phyloP scores from a whole-genome alignment of 2,113 vertebrate species.

The Anhinga rufa region DNA sequence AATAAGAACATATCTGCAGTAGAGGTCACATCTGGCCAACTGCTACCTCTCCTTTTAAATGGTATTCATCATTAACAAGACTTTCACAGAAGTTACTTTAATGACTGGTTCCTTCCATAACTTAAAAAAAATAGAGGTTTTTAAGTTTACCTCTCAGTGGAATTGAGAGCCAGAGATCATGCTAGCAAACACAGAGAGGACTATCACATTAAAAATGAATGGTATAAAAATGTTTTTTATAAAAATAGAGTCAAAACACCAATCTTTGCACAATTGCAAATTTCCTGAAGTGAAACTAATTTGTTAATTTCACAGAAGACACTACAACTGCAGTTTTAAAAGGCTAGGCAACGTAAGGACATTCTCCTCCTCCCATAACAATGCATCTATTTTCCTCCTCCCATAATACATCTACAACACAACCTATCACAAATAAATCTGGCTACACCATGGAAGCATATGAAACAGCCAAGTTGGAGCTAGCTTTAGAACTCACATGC shows the following conservation, averaged over 20 bases:
- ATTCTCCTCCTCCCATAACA: neutral
- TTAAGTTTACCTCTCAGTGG: neutral
- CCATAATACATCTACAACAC: neutral
- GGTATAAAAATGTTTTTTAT: neutral
- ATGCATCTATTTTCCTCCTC: neutral
- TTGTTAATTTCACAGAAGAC: neutral
- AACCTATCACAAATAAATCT: neutral
- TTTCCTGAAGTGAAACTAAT: neutral
- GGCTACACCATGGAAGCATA: neutral
- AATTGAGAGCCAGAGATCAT: neutral
- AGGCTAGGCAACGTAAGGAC: neutral
- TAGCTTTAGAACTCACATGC: neutral
- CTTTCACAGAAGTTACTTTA: neutral
- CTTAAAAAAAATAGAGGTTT: neutral
- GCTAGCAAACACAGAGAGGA: neutral
- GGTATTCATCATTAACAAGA: neutral
- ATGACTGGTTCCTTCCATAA: neutral
- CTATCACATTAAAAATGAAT: neutral
- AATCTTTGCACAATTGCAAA: neutral
- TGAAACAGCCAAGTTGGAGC: neutral
- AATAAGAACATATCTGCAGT: neutral
- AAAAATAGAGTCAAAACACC: neutral
- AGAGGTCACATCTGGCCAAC: neutral
- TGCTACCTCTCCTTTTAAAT: neutral
- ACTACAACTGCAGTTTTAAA: neutral